Conservation (phyloP, 2,113 vertebrate genomes). For the Alethe diademata region DNA sequence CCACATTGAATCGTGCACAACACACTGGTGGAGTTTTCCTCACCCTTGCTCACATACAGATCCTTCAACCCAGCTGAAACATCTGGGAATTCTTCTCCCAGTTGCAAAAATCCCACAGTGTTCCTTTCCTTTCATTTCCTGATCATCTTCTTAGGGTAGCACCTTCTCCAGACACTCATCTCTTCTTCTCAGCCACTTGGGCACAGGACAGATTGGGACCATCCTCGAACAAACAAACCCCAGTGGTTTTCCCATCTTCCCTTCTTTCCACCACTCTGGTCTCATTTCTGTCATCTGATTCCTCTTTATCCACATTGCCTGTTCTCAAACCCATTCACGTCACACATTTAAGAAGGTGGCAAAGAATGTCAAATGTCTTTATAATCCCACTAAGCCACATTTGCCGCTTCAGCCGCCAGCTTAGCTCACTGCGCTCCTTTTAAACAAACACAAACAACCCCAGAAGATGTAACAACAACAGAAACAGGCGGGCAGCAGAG, state of each 20-base stretch:
- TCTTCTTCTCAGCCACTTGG: not conserved
- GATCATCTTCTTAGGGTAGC: not conserved
- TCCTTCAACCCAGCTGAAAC: not conserved
- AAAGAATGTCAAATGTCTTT: constrained; percentile 31
- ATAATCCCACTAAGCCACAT: constrained; percentile 35
- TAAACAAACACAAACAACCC: constrained; percentile 45
- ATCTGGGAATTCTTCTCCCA: not conserved
- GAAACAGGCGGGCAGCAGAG: constrained; percentile 34
- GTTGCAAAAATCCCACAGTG: not conserved
- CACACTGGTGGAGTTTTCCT: not conserved
- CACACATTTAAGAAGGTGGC: constrained; percentile 34
- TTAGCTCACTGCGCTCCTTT: not conserved
- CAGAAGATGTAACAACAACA: constrained; percentile 40
- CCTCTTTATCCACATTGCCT: constrained; percentile 16
- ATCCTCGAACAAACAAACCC: not conserved
- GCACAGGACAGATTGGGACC: not conserved
- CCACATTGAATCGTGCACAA: not conserved
- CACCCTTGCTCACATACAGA: not conserved
- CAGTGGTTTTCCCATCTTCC: not conserved
- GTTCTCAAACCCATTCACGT: constrained; percentile 33
- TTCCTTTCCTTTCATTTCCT: not conserved
- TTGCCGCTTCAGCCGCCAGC: constrained; percentile 11
- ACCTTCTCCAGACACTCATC: not conserved
- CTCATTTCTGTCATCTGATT: constrained; percentile 37
- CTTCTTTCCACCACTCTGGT: not conserved